phyloP scores from a whole-genome alignment of 2,888 invertebrate species.

The Limnephilus marmoratus region DNA sequence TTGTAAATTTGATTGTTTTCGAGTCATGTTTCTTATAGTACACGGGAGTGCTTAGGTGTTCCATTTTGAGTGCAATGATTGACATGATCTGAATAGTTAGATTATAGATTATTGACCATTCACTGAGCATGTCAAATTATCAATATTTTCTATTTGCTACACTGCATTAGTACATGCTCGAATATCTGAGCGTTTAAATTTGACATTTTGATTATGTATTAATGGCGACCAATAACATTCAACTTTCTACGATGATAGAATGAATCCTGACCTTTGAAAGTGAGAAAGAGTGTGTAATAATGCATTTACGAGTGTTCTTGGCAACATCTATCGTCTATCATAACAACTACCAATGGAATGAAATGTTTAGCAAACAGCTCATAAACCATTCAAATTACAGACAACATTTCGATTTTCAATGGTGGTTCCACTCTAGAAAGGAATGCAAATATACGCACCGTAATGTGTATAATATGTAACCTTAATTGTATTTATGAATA shows the following conservation, averaged over 20 bases:
- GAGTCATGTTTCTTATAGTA: neutral
- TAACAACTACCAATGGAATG: neutral
- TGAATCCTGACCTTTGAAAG: neutral
- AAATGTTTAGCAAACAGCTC: neutral
- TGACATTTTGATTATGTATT: too few species aligned
- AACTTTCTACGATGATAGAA: neutral
- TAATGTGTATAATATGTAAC: too few species aligned
- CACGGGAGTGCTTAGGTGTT: conserved; percentile 1
- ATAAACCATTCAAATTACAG: neutral
- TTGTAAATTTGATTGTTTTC: conserved; percentile 13
- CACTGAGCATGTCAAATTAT: neutral
- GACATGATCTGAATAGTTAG: neutral
- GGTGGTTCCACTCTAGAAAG: too few species aligned
- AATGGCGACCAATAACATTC: neutral
- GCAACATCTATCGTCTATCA: neutral
- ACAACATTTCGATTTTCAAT: too few species aligned
- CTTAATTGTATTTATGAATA: too few species aligned
- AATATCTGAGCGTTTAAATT: too few species aligned
- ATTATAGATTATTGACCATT: neutral
- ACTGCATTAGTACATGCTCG: too few species aligned
- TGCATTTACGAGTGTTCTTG: neutral
- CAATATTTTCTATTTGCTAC: too few species aligned
- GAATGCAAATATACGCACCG: too few species aligned
- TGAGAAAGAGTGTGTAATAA: neutral
- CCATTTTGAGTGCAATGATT: conserved; percentile 8